Base-by-base conservation (phyloP, 1,140 invertebrate genomes). In the Cecropterus lyciades region DNA sequence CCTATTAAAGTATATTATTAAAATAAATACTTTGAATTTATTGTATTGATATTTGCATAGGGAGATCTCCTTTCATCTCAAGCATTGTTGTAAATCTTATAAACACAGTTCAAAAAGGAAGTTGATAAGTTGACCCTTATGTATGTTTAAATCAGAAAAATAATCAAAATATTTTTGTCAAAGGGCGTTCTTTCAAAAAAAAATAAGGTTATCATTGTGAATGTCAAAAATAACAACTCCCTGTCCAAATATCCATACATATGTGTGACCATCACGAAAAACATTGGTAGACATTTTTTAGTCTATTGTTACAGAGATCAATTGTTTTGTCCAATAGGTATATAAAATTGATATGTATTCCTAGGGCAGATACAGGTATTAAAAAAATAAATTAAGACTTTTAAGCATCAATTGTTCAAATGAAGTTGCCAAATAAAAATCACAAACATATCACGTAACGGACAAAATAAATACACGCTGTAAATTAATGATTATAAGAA, bases 261-360 rank as follows among this genome's bases (percentile, higher is more conserved):
- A 57, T 67, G 71, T 74, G 75, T 75, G 79, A 85, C 79, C 82
- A 80, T 82, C 77, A 70, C 20, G 20, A 16, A 40, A 53, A 59
- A 57, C 33, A 15, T 30, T 63, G 27, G 56, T 69, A 45, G 15
- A 16, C 40, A 33, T 53, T 57, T 63, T 60, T 63, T n/a, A 64
- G 63, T 64, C 62, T 45, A 60, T 69, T 69, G 72, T 70, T 67
- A 76, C 70, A 79, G 85, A 85, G 83, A 85, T 84, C 85, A 85
- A 79, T 66, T 55, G 43, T 71, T 64, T 74, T 70, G 59, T 78
- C 69, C 78, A 79, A 79, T 77, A 40, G 37, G 37, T 40, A 82
- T 80, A 80, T 77, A 80, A 79, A 81, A 80, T 82, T 89, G 85
- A 89, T 89, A 89, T 89, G 87, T 87, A 85, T 82, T 79, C 48